These are phyloP conservation scores for Pollenia labialis DNA, from an alignment of 2,888 invertebrate genomes.

Conservation along the genomic window DNA sequence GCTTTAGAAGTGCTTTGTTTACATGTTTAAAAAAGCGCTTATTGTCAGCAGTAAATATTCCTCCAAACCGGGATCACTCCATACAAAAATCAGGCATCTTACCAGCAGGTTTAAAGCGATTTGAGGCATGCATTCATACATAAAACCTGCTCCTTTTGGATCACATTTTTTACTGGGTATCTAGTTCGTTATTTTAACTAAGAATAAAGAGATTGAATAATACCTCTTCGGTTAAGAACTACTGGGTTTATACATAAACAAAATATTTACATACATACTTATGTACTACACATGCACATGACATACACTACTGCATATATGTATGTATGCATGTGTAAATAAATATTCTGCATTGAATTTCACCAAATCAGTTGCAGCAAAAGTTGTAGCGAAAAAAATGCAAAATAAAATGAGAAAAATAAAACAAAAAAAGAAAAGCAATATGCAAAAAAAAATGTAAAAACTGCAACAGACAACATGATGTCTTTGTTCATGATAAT, in stretches of 20 bases:
- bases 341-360: conserved; percentile 61
- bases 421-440: conserved; percentile 47
- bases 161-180: too few relatives aligned
- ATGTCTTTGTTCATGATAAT: conserved; percentile 69
- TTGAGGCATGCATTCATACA: too few relatives aligned
- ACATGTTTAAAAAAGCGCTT: too few relatives aligned
- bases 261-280: conserved; percentile 4
- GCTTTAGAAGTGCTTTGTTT: too few relatives aligned
- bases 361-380: conserved; percentile 62
- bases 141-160: too few relatives aligned
- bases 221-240: too few relatives aligned
- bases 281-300: conserved; percentile 13
- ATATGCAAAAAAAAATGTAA: conserved; percentile 8
- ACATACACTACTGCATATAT: not conserved
- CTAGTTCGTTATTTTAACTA: too few relatives aligned
- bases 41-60: too few relatives aligned
- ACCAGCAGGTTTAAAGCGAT: too few relatives aligned
- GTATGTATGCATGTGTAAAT: not conserved
- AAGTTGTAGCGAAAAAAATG: conserved; percentile 32
- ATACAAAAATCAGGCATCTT: too few relatives aligned
- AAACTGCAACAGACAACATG: conserved; percentile 62
- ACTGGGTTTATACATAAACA: not conserved
- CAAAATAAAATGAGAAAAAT: not conserved
- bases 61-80: too few relatives aligned
- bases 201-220: too few relatives aligned